Conservation (phyloP, 2,113 vertebrate species). For the Corythornis madagascariensis region DNA sequence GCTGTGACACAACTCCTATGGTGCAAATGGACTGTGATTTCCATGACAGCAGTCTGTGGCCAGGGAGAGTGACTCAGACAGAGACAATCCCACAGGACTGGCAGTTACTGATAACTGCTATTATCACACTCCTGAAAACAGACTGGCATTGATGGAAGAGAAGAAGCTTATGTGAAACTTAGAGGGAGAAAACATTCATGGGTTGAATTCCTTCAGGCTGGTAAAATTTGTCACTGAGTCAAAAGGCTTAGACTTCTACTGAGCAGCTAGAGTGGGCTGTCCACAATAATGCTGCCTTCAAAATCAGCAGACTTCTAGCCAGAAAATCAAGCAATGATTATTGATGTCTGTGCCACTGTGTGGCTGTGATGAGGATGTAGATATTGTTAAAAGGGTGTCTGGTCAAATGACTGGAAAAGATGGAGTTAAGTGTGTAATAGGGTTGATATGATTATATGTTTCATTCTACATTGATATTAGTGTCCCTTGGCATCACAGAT, state of each 20-base stretch:
- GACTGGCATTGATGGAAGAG: neutral
- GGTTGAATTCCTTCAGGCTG: neutral
- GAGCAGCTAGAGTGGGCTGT: neutral
- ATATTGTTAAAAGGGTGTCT: neutral
- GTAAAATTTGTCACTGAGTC: neutral
- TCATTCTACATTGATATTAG: neutral
- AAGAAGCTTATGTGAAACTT: neutral
- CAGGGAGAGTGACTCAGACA: neutral
- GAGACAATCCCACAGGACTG: neutral
- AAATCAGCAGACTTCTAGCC: neutral
- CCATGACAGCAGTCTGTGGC: neutral
- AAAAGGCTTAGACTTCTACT: neutral
- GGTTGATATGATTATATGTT: neutral
- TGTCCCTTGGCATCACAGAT: neutral
- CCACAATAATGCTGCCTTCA: rapidly evolving
- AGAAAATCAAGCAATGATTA: neutral
- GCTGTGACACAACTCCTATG: neutral
- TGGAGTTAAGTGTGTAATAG: neutral
- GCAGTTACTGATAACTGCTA: neutral
- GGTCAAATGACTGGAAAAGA: neutral
- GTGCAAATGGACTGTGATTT: neutral
- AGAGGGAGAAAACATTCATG: neutral
- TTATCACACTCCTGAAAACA: neutral
- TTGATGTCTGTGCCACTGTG: neutral
- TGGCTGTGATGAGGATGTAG: neutral